phyloP scores from a whole-genome alignment of 2,888 invertebrate genomes.

The Cynaeus angustus region DNA sequence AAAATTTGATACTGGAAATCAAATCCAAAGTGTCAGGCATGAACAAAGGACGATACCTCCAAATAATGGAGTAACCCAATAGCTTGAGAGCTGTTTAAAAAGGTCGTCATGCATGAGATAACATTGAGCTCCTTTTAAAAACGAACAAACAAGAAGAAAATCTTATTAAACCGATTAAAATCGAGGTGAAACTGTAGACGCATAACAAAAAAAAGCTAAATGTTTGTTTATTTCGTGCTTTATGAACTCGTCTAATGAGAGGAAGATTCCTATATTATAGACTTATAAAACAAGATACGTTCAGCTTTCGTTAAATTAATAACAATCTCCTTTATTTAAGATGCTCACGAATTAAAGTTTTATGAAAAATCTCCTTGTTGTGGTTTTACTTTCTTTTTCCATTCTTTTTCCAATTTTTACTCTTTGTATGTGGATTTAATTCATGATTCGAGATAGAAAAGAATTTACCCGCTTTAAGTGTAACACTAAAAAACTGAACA shows the following conservation, averaged over 20 bases:
- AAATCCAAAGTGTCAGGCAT: neutral
- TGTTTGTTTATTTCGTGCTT: neutral
- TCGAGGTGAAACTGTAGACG: neutral
- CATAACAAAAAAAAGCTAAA: neutral
- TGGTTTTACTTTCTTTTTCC: no score
- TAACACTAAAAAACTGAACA: no score
- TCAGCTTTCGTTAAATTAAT: neutral
- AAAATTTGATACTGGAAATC: neutral
- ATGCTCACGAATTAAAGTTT: no score
- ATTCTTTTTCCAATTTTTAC: no score
- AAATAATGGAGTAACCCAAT: neutral
- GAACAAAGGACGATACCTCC: neutral
- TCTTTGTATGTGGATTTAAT: no score
- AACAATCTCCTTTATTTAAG: neutral
- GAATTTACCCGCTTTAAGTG: no score
- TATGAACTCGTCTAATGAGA: neutral
- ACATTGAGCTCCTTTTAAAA: neutral
- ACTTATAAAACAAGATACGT: neutral
- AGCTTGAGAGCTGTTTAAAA: neutral
- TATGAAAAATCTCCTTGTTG: no score
- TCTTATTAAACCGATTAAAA: constrained; percentile 2
- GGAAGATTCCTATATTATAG: neutral
- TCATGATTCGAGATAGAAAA: no score
- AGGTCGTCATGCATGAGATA: neutral
- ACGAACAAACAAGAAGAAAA: constrained; percentile 1